Evolutionary conservation across 2,888 invertebrate species (phyloP).

Genomic region (Gibbula magus): DNA sequence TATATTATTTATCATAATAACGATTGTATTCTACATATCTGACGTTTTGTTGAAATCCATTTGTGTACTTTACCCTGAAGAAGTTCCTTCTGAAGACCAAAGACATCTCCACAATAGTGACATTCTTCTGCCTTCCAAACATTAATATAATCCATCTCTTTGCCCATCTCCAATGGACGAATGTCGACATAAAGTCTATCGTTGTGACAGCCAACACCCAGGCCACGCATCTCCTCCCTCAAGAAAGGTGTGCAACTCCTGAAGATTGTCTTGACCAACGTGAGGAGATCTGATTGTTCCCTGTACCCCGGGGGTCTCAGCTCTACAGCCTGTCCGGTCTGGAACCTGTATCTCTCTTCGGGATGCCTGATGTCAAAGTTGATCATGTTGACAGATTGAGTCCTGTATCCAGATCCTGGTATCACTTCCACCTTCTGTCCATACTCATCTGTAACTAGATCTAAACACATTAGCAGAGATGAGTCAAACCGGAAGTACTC

Average conservation of each 20-base stretch:
- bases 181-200: constrained; percentile 37
- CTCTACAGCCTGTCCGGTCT: constrained; percentile 27
- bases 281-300: background rate
- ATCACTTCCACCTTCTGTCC: constrained; percentile 14
- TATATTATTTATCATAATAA: no score
- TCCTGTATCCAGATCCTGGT: constrained; percentile 14
- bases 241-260: constrained; percentile 28
- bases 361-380: constrained; percentile 27
- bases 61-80: constrained; percentile 15
- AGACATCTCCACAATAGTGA: constrained; percentile 18
- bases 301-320: background rate
- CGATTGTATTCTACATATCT: no score
- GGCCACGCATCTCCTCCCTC: constrained; percentile 28
- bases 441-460: constrained; percentile 22
- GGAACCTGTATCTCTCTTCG: constrained; percentile 19
- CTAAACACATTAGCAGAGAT: constrained; percentile 25
- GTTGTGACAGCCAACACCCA: constrained; percentile 35
- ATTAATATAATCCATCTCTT: constrained; percentile 26
- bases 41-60: background rate
- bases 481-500: constrained; percentile 23
- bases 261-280: constrained; percentile 14
- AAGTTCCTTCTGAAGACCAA: background rate
- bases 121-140: constrained; percentile 31
- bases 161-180: constrained; percentile 28
- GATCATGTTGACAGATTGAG: constrained; percentile 13